Conservation (phyloP, 2,797 vertebrate species). For the Diceros bicornis region DNA sequence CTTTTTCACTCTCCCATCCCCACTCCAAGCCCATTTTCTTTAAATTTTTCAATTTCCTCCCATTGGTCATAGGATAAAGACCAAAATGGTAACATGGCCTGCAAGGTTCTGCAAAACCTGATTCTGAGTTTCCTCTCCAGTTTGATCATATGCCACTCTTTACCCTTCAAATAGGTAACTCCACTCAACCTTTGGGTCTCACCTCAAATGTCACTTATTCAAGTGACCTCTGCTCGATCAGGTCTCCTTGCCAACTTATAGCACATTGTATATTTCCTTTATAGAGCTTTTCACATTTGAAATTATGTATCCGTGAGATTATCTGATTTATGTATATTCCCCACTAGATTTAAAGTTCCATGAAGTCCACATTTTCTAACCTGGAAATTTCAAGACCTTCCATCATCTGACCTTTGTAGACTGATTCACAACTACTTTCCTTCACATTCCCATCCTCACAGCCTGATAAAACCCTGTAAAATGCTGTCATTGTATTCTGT, state of each 20-base stretch:
- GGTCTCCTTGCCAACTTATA: neutral
- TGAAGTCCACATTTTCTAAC: neutral
- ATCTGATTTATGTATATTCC: neutral
- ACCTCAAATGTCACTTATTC: neutral
- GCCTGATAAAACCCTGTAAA: neutral
- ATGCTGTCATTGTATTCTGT: neutral
- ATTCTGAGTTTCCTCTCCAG: neutral
- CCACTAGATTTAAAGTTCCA: neutral
- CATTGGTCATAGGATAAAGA: neutral
- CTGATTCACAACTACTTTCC: neutral
- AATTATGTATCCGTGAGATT: neutral
- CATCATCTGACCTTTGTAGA: neutral
- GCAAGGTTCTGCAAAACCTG: neutral
- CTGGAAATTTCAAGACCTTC: neutral
- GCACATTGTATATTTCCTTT: neutral
- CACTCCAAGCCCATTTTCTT: neutral
- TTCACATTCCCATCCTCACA: neutral
- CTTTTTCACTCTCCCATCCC: neutral
- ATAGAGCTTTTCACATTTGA: neutral
- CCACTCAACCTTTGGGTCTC: neutral
- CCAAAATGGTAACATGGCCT: neutral
- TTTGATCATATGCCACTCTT: neutral
- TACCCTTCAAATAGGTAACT: neutral
- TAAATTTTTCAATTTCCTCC: neutral
- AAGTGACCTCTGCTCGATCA: neutral